Conservation (phyloP, 2,888 invertebrate genomes). For the Torymus auratus region DNA sequence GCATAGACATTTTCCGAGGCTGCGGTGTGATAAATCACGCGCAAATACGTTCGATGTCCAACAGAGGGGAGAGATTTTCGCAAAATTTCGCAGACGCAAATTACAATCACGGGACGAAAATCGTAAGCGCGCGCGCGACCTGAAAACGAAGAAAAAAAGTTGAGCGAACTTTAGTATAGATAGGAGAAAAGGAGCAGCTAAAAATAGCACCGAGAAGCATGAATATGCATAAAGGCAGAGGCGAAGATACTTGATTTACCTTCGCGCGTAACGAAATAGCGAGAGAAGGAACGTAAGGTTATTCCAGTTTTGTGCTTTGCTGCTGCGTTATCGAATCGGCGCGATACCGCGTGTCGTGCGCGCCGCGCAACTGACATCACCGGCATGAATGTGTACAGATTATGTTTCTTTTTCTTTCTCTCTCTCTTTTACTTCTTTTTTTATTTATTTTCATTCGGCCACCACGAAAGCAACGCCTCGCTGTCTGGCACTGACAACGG, state of each 20-base stretch:
- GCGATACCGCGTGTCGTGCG: constrained; percentile 17
- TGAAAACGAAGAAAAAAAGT: constrained; percentile 17
- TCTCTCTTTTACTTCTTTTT: background rate
- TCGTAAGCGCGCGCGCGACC: too few species aligned
- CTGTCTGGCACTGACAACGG: background rate
- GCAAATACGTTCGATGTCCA: background rate
- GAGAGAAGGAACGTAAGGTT: constrained; percentile 32
- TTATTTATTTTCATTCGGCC: background rate
- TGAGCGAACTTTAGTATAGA: background rate
- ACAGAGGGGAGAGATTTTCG: too few species aligned
- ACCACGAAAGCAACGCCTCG: constrained; percentile 2
- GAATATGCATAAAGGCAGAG: constrained; percentile 35
- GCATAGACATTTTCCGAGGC: background rate
- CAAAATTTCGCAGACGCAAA: background rate
- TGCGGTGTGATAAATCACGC: constrained; percentile 3
- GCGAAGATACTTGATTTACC: constrained; percentile 31
- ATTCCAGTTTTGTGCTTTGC: constrained; percentile 48
- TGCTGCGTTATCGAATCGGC: constrained; percentile 38
- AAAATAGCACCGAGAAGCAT: constrained; percentile 22
- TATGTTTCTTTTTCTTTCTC: constrained; percentile 1
- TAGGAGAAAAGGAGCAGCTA: background rate
- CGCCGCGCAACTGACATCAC: constrained; percentile 22
- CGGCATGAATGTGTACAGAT: constrained; percentile 37
- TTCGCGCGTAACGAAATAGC: constrained; percentile 40
- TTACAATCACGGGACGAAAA: background rate